phyloP scores from a whole-genome alignment of 1,140 invertebrate genomes.

The Drosophila lacteicornis region DNA sequence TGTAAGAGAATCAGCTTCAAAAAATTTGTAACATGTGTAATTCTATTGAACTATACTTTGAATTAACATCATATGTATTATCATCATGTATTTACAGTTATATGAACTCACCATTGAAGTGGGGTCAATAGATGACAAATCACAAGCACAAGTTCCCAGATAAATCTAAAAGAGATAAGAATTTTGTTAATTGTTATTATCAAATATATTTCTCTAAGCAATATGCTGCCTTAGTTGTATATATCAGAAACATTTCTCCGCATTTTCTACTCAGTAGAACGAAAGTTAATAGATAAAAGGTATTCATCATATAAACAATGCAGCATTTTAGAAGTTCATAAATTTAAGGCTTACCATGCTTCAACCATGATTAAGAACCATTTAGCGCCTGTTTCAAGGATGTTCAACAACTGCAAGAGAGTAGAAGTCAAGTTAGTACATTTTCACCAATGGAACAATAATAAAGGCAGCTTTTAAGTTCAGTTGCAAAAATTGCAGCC shows the following conservation, averaged over 20 bases:
- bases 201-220: background rate
- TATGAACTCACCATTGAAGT: constrained; percentile 9
- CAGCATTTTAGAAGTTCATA: background rate
- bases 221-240: background rate
- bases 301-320: constrained; percentile 63
- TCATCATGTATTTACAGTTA: background rate
- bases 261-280: constrained; percentile 78
- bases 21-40: constrained; percentile 74
- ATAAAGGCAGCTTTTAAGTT: background rate
- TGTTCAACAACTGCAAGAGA: background rate
- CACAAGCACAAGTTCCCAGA: background rate
- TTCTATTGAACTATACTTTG: constrained; percentile 84
- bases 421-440: background rate
- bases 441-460: background rate
- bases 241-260: constrained; percentile 64
- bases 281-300: constrained; percentile 77
- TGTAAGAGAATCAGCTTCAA: constrained; percentile 54
- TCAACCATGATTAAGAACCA: no score
- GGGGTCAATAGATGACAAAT: no score
- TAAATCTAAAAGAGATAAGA: background rate
- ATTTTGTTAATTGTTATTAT: background rate
- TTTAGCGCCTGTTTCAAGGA: background rate
- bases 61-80: constrained; percentile 69
- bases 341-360: constrained; percentile 25
- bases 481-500: constrained; percentile 78